A percentile compares a stretch with the other conserved stretches of the same genome.
These are phyloP conservation scores for Psilanteris sp. DNA, from an alignment of 1,140 invertebrate genomes.

Conservation along the genomic window DNA sequence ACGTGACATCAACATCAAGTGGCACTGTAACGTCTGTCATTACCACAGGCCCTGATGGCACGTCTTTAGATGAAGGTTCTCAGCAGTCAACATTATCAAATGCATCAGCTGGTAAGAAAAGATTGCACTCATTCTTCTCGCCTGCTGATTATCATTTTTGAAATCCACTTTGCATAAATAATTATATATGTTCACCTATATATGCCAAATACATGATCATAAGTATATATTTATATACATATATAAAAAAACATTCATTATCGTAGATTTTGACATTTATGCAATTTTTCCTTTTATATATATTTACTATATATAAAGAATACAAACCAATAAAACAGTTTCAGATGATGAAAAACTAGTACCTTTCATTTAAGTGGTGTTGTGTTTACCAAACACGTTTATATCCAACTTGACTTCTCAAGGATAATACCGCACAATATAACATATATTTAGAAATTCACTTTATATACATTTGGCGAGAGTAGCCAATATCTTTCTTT, in stretches of 20 bases:
- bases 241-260: no score
- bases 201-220: no score
- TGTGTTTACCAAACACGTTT: slow-evolving; percentile 14
- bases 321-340: no score
- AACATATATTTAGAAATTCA: not conserved
- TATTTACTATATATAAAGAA: no score
- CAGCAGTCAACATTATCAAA: slow-evolving; percentile 95
- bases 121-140: not conserved
- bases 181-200: no score
- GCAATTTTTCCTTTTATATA: no score
- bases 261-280: no score
- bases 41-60: slow-evolving; percentile 92
- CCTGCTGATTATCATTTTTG: no score
- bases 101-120: slow-evolving; percentile 88
- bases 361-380: slow-evolving; percentile 5
- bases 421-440: slow-evolving; percentile 1
- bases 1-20: slow-evolving; percentile 78
- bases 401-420: not conserved
- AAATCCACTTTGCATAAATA: no score
- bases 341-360: no score
- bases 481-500: slow-evolving; percentile 6
- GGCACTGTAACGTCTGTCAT: slow-evolving; percentile 90
- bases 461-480: no score
- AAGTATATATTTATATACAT: no score
- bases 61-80: slow-evolving; percentile 91